phyloP scores from a whole-genome alignment of 2,113 vertebrate genomes.

The Tupaia tana region DNA sequence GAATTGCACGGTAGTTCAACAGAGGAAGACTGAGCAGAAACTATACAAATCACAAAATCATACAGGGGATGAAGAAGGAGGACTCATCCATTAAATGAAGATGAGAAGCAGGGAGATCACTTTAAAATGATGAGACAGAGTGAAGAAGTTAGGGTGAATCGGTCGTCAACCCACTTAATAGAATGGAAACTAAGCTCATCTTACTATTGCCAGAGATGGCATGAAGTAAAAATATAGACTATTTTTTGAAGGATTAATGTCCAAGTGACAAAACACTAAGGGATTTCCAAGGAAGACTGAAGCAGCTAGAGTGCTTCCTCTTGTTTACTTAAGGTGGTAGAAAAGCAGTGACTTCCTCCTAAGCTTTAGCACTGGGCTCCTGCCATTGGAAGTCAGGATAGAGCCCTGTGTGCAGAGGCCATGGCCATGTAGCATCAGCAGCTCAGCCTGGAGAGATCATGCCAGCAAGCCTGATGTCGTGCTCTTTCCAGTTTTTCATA shows the following conservation, averaged over 20 bases:
- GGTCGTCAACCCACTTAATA: not conserved
- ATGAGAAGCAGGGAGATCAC: not conserved
- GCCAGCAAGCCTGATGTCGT: not conserved
- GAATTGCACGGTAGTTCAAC: not conserved
- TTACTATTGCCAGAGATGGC: not conserved
- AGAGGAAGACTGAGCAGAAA: not conserved
- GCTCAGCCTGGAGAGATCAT: not conserved
- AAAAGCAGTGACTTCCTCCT: not conserved
- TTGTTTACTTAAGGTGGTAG: not conserved
- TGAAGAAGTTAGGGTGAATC: not conserved
- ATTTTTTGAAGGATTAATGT: not conserved
- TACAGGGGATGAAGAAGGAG: not conserved
- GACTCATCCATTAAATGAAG: not conserved
- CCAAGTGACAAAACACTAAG: not conserved
- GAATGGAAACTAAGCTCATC: not conserved
- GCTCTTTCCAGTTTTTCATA: not conserved
- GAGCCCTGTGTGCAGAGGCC: not conserved
- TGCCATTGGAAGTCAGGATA: not conserved
- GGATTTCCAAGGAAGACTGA: not conserved
- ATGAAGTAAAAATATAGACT: not conserved
- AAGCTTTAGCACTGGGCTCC: not conserved
- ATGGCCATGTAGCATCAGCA: not conserved
- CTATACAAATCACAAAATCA: not conserved
- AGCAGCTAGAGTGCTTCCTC: not conserved
- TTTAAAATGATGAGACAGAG: not conserved